A percentile compares a stretch with the other conserved stretches of the same genome.
Evolutionary conservation across 2,113 vertebrate species (phyloP).

Genomic region (Rhegmatorhina hoffmannsi): DNA sequence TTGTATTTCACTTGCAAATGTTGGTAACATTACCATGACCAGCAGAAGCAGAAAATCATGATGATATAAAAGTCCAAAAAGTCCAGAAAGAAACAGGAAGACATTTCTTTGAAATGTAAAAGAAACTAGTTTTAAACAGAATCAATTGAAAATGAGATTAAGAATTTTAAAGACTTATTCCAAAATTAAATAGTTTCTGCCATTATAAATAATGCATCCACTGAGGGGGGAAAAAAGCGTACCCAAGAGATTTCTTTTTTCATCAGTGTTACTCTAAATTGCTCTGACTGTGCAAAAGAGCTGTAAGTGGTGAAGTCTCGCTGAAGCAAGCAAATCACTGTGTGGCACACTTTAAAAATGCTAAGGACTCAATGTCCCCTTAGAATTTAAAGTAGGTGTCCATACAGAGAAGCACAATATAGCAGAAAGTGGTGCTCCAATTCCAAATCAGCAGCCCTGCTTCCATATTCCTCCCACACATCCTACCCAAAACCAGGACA

Average conservation of each 20-base stretch:
- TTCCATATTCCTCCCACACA: constrained; percentile 10
- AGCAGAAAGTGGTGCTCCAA: neutral
- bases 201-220: constrained; percentile 16
- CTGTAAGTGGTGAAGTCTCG: neutral
- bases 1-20: neutral
- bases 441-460: neutral
- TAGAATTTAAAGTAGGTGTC: constrained; percentile 34
- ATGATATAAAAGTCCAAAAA: neutral
- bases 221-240: neutral
- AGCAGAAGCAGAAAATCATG: neutral
- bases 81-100: neutral
- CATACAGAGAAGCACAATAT: neutral
- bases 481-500: neutral
- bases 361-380: neutral
- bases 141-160: neutral
- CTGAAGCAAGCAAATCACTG: constrained; percentile 36
- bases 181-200: neutral
- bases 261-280: neutral
- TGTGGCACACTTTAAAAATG: constrained; percentile 1
- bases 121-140: neutral
- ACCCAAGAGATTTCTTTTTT: neutral
- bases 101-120: neutral
- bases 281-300: constrained; percentile 36
- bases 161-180: constrained; percentile 6
- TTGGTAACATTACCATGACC: neutral